These are phyloP conservation scores for Diachasmimorpha longicaudata DNA, from an alignment of 1,140 invertebrate genomes.

Conservation along the genomic window DNA sequence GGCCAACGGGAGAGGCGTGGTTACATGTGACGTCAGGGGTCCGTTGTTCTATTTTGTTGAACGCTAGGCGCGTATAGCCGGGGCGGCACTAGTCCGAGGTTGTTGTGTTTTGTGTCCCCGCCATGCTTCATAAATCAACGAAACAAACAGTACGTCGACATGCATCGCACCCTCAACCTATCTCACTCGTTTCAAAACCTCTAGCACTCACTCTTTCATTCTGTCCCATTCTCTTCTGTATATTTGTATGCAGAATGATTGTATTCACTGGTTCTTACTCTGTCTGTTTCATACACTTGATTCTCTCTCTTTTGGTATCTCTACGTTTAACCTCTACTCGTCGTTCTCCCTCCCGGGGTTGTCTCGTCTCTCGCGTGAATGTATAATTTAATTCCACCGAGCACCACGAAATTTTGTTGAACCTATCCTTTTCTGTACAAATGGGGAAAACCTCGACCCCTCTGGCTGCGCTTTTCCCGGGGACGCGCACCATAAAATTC, in stretches of 20 bases:
- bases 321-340: not conserved
- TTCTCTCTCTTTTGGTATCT: not conserved
- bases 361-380: conserved; percentile 34
- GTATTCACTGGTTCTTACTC: not conserved
- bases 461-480: conserved; percentile 23
- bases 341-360: too few species aligned
- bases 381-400: conserved; percentile 48
- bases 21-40: conserved; percentile 52
- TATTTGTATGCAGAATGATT: not conserved
- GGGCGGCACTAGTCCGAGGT: conserved; percentile 28
- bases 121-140: conserved; percentile 60
- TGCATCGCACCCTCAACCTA: conserved; percentile 38
- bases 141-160: conserved; percentile 57
- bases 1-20: conserved; percentile 42
- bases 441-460: conserved; percentile 13
- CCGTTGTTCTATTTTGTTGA: conserved; percentile 51
- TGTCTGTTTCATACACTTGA: not conserved
- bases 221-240: not conserved
- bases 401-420: conserved; percentile 25
- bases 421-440: conserved; percentile 20
- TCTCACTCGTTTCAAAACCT: conserved; percentile 37
- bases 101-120: conserved; percentile 55
- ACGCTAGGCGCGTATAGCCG: conserved; percentile 36
- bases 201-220: conserved; percentile 16
- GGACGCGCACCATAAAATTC: not conserved